A percentile compares a stretch with the other conserved stretches of the same genome.
Evolutionary conservation across 2,888 invertebrate species (phyloP).

Genomic region (Cerceris rybyensis): DNA sequence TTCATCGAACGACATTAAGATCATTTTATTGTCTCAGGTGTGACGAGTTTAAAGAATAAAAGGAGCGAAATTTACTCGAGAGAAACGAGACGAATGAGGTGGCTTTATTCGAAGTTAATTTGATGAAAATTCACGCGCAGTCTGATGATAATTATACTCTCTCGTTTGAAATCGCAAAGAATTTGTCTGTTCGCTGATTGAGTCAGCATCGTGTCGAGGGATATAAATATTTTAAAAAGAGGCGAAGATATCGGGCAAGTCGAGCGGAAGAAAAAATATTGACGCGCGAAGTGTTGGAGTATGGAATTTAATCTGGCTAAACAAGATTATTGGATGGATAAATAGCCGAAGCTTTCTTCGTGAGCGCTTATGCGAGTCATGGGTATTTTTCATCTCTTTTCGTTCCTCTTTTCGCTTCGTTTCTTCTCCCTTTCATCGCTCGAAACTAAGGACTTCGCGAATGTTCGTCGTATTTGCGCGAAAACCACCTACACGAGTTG

Average conservation of each 20-base stretch:
- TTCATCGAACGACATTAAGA: too few species aligned
- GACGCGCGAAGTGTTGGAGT: constrained; percentile 10
- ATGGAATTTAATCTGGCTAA: constrained; percentile 13
- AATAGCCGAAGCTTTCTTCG: constrained; percentile 1
- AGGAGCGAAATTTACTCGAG: background rate
- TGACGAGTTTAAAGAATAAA: too few species aligned
- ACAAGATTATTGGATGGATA: constrained; percentile 18
- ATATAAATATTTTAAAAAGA: background rate
- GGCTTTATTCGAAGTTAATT: background rate
- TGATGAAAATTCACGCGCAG: background rate
- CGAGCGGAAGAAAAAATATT: constrained; percentile 19
- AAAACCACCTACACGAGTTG: too few species aligned
- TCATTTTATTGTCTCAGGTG: too few species aligned
- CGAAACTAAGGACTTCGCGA: too few species aligned
- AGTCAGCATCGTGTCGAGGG: background rate
- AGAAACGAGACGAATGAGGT: background rate
- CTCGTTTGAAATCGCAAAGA: background rate
- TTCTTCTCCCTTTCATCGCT: too few species aligned
- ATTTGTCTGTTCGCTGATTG: background rate
- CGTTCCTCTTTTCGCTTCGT: background rate
- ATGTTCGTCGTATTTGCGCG: too few species aligned
- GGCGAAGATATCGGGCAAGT: constrained; percentile 15
- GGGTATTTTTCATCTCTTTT: background rate
- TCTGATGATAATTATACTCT: background rate
- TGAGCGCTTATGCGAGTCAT: background rate